Base-by-base conservation (phyloP, 2,888 invertebrate genomes). In the Troglohyphantes excavatus region DNA sequence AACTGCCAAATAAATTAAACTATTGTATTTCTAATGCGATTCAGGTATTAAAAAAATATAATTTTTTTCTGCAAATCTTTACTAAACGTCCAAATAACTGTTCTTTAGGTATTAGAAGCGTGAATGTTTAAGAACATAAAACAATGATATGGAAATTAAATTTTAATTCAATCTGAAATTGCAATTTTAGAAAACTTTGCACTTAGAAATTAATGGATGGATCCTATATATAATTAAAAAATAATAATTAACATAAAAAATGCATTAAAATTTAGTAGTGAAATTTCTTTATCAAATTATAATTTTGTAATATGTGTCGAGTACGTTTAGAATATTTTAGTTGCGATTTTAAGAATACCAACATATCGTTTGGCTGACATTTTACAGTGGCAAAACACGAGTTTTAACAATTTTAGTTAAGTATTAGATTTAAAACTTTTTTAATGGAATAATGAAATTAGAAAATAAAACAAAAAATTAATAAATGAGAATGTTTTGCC, bases 21-120 rank as follows among this genome's bases (percentile, higher is more conserved):
- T n/a, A 26, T 73, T 43, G 53, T 17, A 3, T 53, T 1, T 23
- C 23, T 27, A 26, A 26, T 21, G 17, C 46, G 7, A 53, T 11
- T 39, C 33, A 29, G 7, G 29, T 59, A 76, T 61, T 59, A 11
- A 61, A 46, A n/a, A 27, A n/a, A n/a, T n/a, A n/a, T n/a, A n/a
- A 67, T 43, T 43, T 67, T 46, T 72, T 85, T 78, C 43, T 70
- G 85, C 72, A 21, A 79, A 79, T 79, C 61, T 87, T 72, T 87
- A 79, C 73, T 63, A 79, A 72, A 87, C 70, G 65, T 72, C 73
- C 39, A 39, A 79, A 33, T 86, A 78, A 43, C 29, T 72, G 73
- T 81, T 78, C 70, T 6, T 59, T 87, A 87, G 72, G 46, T 63
- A 79, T 65, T 87, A 79, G 79, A 59, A 46, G 79, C 46, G 29